Evolutionary conservation across 2,888 invertebrate species (phyloP).

Genomic region (Hetaerina titia): DNA sequence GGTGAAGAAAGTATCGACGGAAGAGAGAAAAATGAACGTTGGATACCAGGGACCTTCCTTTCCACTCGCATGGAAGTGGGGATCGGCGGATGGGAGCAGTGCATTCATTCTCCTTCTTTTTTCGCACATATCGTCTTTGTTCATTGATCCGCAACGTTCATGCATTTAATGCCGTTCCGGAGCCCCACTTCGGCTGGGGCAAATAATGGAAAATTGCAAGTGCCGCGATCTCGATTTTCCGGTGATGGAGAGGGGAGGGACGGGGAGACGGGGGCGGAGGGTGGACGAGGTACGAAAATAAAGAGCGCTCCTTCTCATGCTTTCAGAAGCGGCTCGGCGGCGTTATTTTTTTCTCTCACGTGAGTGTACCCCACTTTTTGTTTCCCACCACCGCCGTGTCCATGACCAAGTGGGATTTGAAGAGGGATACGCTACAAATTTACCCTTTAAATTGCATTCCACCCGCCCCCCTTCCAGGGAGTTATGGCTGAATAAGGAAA

Average conservation of each 20-base stretch:
- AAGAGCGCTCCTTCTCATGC: not conserved
- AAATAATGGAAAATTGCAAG: not conserved
- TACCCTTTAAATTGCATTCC: not conserved
- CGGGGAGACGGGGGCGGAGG: not conserved
- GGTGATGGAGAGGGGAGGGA: not conserved
- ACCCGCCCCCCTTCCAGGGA: no score
- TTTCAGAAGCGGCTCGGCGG: not conserved
- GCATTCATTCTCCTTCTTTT: not conserved
- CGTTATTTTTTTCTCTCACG: not conserved
- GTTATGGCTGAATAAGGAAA: no score
- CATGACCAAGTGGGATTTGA: not conserved
- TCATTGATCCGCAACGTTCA: slow-evolving; percentile 4
- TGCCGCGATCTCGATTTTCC: not conserved
- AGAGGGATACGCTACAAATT: not conserved
- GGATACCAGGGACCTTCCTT: not conserved
- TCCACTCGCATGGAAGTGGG: not conserved
- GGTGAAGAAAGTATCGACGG: not conserved
- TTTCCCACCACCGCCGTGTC: not conserved
- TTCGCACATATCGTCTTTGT: not conserved
- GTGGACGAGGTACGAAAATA: not conserved
- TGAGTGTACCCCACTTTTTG: not conserved
- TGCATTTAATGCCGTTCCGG: not conserved
- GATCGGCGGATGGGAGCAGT: not conserved
- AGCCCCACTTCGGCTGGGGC: not conserved
- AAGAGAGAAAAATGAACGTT: not conserved